Percentiles rank a stretch among this genome's conserved stretches.
phyloP scores from a whole-genome alignment of 2,888 invertebrate genomes.

The Eupeodes latifasciatus region DNA sequence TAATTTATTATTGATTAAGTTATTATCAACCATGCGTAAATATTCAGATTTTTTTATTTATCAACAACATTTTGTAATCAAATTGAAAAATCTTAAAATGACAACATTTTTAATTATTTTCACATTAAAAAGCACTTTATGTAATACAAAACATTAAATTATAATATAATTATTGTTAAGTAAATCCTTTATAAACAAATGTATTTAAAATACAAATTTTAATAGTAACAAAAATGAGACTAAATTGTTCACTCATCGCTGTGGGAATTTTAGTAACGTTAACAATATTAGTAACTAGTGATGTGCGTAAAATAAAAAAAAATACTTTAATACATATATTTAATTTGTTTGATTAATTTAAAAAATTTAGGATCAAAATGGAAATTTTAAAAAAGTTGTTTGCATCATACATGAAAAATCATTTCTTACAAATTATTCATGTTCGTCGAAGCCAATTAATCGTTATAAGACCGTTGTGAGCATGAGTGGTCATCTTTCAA shows the following conservation, averaged over 20 bases:
- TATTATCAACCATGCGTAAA: neutral
- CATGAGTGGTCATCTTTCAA: neutral
- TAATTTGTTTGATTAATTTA: neutral
- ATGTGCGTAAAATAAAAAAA: neutral
- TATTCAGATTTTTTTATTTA: neutral
- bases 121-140: conserved; percentile 7
- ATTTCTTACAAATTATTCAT: neutral
- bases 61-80: neutral
- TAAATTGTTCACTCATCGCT: neutral
- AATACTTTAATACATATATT: too few relatives aligned
- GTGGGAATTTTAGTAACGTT: neutral
- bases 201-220: neutral
- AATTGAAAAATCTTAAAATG: neutral
- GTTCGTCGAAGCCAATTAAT: neutral
- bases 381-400: neutral
- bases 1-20: neutral
- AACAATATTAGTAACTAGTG: neutral
- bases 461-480: conserved; percentile 3
- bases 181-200: conserved; percentile 11
- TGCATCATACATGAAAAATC: neutral
- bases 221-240: neutral
- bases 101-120: neutral
- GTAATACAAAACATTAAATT: neutral
- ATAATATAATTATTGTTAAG: neutral
- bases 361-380: neutral